Base-by-base conservation (phyloP, 2,888 invertebrate genomes). In the Neocrepidodera transversa region DNA sequence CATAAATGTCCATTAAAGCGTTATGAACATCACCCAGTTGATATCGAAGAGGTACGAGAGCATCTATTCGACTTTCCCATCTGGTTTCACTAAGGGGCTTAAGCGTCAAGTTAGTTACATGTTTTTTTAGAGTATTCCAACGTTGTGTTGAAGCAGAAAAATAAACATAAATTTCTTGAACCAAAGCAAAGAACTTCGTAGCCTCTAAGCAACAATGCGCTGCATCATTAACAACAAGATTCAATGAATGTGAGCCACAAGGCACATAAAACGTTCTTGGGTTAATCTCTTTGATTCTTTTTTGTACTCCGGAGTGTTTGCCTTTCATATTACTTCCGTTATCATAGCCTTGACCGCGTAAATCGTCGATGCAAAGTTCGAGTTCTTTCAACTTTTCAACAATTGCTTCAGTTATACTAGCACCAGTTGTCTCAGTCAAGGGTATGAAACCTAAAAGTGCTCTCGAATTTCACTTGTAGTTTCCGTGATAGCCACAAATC, bases 141-240 rank as follows among this genome's bases (percentile, higher is more conserved):
- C 51, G 17, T 2, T 38, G 23, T 11, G 40, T 38, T 38, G 51
- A 51, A 11, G 51, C 16, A 16, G 69, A 70, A 65, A 74, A 73
- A 58, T 60, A 72, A 59, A 65, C 43, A 48, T 60, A 74, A 6
- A 66, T 2, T 36, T 59, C 54, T 51, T 62, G 60, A 16, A 66
- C 23, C 10, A 60, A 20, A 26, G 26, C 32, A 48, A 64, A 66
- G 59, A 58, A 66, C 35, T 43, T 54, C 2, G 63, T 58, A 17
- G 66, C 58, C 58, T 64, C 63, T 20, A 49, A 32, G 17, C 47
- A 42, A 42, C 28, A 36, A 32, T 69, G 67, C 23, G 68, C 69
- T 28, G 69, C 68, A 59, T 73, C 69, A 59, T 70, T 71, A 5
- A 73, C 69, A 11, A 73, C 68, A 32, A 73, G 64, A 66, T 74